Evolutionary conservation across 2,888 invertebrate species (phyloP).

Genomic region (Campoletis raptor): DNA sequence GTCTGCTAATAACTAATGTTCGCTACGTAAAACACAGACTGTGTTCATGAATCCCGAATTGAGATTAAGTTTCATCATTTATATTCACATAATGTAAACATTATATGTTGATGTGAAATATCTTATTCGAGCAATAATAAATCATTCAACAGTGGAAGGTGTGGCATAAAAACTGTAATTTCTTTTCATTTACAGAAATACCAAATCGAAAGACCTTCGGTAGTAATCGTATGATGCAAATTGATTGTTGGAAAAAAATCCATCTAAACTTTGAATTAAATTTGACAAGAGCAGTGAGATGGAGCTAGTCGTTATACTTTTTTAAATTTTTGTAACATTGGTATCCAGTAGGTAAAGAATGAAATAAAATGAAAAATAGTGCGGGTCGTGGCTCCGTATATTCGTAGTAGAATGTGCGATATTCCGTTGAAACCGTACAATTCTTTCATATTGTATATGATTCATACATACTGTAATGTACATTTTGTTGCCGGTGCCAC

Average conservation of each 20-base stretch:
- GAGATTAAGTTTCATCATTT: neutral
- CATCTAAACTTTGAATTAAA: neutral
- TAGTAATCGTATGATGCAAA: neutral
- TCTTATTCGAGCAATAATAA: neutral
- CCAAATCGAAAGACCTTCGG: neutral
- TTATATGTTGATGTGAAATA: neutral
- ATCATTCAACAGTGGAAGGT: neutral
- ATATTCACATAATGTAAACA: neutral
- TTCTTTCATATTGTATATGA: conserved; percentile 6
- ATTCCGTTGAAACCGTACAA: conserved; percentile 18
- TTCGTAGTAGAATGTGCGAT: neutral
- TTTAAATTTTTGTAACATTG: neutral
- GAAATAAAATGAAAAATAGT: neutral
- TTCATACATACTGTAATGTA: conserved; percentile 19
- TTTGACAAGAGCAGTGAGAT: neutral
- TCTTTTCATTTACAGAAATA: neutral
- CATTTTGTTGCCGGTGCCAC: conserved; percentile 50
- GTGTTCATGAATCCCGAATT: neutral
- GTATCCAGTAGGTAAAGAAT: neutral
- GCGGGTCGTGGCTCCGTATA: neutral
- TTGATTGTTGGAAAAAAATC: neutral
- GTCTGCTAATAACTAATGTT: conserved; percentile 5
- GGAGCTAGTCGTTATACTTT: neutral
- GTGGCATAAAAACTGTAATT: neutral
- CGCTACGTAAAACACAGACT: neutral